Conservation (phyloP, 2,797 vertebrate species). For the Sebastes hubbsi region DNA sequence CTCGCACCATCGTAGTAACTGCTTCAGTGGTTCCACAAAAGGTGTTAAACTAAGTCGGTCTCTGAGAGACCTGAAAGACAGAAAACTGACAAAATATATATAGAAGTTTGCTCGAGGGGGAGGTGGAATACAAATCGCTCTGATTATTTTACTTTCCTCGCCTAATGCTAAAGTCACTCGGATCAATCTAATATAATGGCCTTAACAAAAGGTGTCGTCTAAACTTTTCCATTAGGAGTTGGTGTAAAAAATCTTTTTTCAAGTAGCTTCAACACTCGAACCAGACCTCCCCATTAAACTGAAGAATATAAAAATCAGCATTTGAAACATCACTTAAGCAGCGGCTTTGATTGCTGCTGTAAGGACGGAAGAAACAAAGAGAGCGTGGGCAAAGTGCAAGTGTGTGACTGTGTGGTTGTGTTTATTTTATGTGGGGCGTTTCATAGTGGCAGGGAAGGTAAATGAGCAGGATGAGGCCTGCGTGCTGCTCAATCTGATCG, state of each 20-base stretch:
- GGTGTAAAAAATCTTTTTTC: neutral
- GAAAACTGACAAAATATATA: conserved; percentile 19
- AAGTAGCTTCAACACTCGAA: neutral
- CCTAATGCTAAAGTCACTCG: neutral
- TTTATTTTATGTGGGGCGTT: conserved; percentile 29
- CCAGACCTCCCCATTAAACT: neutral
- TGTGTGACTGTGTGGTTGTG: neutral
- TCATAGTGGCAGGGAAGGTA: conserved; percentile 5
- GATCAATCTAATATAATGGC: neutral
- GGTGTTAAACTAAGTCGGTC: conserved; percentile 28
- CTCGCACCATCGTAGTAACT: conserved; percentile 8
- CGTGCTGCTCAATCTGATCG: conserved; percentile 35
- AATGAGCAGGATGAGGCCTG: conserved; percentile 34
- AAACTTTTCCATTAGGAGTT: neutral
- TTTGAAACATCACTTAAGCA: neutral
- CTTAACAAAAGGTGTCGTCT: neutral
- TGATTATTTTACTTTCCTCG: neutral
- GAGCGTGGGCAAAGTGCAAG: neutral
- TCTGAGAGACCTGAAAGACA: conserved; percentile 27
- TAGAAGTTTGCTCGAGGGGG: neutral
- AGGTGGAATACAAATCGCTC: conserved; percentile 3
- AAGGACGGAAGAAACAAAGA: neutral
- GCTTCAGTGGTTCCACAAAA: conserved; percentile 41
- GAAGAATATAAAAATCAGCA: neutral
- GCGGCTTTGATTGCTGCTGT: neutral